These are phyloP conservation scores for Albula goreensis DNA, from an alignment of 2,113 vertebrate species.

Conservation along the genomic window DNA sequence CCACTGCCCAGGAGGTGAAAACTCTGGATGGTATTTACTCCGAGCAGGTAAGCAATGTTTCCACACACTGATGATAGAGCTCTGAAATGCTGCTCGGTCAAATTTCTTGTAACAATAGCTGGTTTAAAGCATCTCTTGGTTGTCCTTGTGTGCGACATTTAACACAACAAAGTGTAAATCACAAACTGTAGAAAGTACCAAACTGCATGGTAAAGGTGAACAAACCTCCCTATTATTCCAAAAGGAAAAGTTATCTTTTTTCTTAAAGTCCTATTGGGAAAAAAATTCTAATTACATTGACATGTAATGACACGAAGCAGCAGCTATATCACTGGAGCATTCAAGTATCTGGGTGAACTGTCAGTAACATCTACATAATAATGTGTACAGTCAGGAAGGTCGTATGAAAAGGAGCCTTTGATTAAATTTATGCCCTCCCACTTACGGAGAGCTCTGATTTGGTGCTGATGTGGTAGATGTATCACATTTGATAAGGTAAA, in stretches of 20 bases:
- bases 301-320: neutral
- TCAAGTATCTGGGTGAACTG: neutral
- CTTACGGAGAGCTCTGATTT: neutral
- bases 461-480: too few relatives aligned
- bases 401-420: neutral
- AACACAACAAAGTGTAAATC: too few relatives aligned
- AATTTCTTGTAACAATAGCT: too few relatives aligned
- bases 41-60: conserved; percentile 77
- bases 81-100: neutral
- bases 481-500: neutral
- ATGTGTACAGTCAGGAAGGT: neutral
- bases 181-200: too few relatives aligned
- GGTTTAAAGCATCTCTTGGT: too few relatives aligned
- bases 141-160: too few relatives aligned
- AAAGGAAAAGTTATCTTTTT: too few relatives aligned
- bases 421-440: neutral
- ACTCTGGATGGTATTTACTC: conserved; percentile 87
- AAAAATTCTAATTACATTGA: too few relatives aligned
- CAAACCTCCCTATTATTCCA: too few relatives aligned
- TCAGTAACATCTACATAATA: too few relatives aligned
- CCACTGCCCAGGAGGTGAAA: conserved; percentile 90
- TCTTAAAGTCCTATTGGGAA: too few relatives aligned
- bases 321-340: neutral
- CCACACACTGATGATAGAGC: neutral
- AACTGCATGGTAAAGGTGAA: too few relatives aligned